Evolutionary conservation across 2,113 vertebrate species (phyloP), one percentile per base, ranked within the genome.

Genomic region (Bubalus kerabau): DNA sequence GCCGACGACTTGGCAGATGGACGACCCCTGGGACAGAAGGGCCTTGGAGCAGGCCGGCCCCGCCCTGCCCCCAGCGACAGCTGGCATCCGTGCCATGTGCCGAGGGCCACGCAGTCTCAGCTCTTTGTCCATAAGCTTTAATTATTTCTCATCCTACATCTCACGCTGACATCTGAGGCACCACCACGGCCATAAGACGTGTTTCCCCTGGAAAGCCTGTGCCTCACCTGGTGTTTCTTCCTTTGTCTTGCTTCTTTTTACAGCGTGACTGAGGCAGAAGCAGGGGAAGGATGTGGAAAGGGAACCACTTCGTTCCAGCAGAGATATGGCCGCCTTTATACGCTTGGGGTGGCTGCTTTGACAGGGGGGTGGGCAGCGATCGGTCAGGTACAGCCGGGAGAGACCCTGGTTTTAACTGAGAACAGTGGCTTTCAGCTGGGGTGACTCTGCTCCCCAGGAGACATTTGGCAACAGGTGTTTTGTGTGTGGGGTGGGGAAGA

Each of bases 71-170:
- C 9, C 0, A 40, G 84, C 19, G 94, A 87, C 96, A 96, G 95
- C 95, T 96, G 96, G 80, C 59, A 19, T 54, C 83, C 82, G 50
- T 2, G 87, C 64, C 40, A 56, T 24, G 43, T 9, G 92, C 94
- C 15, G 1, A 0, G 24, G 60, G 81, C 94, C 88, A 59, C 5
- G 2, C 3, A 62, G 48, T 26, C 2, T 0, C 30, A 15, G 52
- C 40, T 91, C 91, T 91, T 48, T 90, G 85, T 95, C 85, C 92
- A 46, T 52, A 0, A 24, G 80, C 88, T 92, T 93, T 97, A 94
- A 93, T 98, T 92, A 96, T 94, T 94, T 91, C 95, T 80, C 82
- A 94, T 40, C 87, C 95, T 30, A 4, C 21, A 19, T 30, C 96
- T 88, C 98, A 67, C 0, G 32, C 95, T 83, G 94, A 76, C 88